These are phyloP conservation scores for Lissocephala sabroskyi DNA, from an alignment of 2,888 invertebrate genomes.

Conservation along the genomic window DNA sequence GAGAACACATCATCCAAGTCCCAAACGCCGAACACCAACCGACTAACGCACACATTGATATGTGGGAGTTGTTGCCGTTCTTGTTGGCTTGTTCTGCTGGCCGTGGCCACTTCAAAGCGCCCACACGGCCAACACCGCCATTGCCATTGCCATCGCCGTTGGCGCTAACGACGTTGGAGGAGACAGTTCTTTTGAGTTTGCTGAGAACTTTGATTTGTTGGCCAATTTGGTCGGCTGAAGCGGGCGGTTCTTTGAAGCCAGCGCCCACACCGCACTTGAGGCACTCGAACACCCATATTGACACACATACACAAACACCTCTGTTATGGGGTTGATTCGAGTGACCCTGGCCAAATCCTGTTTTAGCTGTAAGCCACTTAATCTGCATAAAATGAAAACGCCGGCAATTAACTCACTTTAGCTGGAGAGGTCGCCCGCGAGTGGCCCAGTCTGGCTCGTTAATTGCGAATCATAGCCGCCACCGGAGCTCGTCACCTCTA, in stretches of 20 bases:
- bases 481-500: constrained; percentile 4
- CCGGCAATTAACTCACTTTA: not conserved
- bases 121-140: constrained; percentile 24
- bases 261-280: no score
- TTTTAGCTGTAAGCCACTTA: not conserved
- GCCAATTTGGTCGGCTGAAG: constrained; percentile 9
- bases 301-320: not conserved
- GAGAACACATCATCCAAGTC: no score
- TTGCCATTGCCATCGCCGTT: constrained; percentile 5
- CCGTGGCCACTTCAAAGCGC: constrained; percentile 38
- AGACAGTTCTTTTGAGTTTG: constrained; percentile 22
- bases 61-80: constrained; percentile 18
- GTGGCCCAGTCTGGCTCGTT: constrained; percentile 13
- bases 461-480: constrained; percentile 6
- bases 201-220: constrained; percentile 32
- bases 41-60: constrained; percentile 6
- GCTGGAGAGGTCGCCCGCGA: not conserved
- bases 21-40: no score
- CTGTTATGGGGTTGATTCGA: no score
- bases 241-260: constrained; percentile 35
- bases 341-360: constrained; percentile 30
- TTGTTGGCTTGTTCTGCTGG: constrained; percentile 13
- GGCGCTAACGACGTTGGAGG: constrained; percentile 24
- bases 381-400: not conserved
- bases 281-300: no score